A percentile compares a stretch with the other conserved stretches of the same genome.
phyloP scores from a whole-genome alignment of 2,888 invertebrate genomes.

The Agrilus biguttatus region DNA sequence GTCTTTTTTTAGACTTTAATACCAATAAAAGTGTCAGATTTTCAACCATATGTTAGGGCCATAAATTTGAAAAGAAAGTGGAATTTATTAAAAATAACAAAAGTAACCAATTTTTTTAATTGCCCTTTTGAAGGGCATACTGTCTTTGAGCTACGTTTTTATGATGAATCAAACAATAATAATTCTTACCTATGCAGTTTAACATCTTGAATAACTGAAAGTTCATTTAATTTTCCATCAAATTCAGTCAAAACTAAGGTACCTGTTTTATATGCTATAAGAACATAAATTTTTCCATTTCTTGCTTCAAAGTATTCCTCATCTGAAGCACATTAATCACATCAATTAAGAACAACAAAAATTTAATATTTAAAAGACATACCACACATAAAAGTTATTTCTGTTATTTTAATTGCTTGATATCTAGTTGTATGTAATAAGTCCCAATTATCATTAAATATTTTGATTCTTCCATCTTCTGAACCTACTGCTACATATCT shows the following conservation, averaged over 20 bases:
- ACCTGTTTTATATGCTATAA: conserved; percentile 12
- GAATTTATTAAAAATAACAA: no score
- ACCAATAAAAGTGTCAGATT: no score
- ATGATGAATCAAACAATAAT: no score
- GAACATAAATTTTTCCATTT: conserved; percentile 7
- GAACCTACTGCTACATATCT: conserved; percentile 25
- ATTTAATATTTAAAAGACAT: background rate
- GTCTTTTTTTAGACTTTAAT: no score
- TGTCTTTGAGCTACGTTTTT: no score
- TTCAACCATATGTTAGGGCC: no score
- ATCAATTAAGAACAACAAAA: background rate
- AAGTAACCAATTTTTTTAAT: no score
- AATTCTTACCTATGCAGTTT: conserved; percentile 18
- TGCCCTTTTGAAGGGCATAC: no score
- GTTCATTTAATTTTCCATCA: conserved; percentile 10
- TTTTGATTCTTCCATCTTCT: conserved; percentile 24
- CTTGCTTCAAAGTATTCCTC: conserved; percentile 6
- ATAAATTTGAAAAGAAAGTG: no score
- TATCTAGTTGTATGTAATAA: conserved; percentile 18
- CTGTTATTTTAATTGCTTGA: conserved; percentile 22
- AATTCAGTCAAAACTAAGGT: conserved; percentile 12
- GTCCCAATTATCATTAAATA: conserved; percentile 22
- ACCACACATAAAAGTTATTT: conserved; percentile 22
- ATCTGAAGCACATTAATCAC: conserved; percentile 6
- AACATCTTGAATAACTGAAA: conserved; percentile 17